Conservation (phyloP, 2,113 vertebrate species). For the Scatophagus argus region DNA sequence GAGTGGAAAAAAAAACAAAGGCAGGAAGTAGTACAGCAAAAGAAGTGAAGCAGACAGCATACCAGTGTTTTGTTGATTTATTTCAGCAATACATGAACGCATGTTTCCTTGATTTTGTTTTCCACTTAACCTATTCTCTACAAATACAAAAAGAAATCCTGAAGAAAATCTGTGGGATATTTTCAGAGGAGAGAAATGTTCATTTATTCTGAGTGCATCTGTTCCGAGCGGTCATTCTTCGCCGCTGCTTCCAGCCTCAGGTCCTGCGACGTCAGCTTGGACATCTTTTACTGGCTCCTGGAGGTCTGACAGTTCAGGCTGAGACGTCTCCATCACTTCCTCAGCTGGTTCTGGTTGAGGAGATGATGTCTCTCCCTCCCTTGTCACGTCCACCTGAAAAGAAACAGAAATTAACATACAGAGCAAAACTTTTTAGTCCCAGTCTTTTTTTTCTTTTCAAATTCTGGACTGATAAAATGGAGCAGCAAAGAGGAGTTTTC, state of each 20-base stretch:
- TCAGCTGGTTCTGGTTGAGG: slow-evolving; percentile 61
- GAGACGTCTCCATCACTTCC: slow-evolving; percentile 75
- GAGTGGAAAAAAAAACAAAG: too few species aligned
- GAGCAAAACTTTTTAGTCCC: too few species aligned
- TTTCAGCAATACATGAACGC: slow-evolving; percentile 37
- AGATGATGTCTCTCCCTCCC: slow-evolving; percentile 7
- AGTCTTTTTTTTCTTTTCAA: too few species aligned
- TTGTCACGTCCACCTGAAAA: slow-evolving; percentile 64
- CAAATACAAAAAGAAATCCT: slow-evolving; percentile 55
- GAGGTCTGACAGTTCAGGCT: slow-evolving; percentile 30
- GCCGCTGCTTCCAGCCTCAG: slow-evolving; percentile 21
- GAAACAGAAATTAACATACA: neutral
- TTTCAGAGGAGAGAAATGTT: slow-evolving; percentile 15
- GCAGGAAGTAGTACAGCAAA: neutral
- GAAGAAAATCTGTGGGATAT: neutral
- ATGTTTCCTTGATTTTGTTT: neutral
- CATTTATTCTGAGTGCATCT: neutral
- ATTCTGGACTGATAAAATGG: neutral
- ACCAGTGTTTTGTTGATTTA: slow-evolving; percentile 44
- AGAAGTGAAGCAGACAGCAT: neutral
- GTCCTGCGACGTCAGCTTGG: slow-evolving; percentile 24
- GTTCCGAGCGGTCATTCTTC: slow-evolving; percentile 53
- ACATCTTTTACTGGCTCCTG: slow-evolving; percentile 46
- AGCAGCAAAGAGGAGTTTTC: neutral
- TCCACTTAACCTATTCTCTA: neutral